phyloP scores from a whole-genome alignment of 2,113 vertebrate genomes.

The rat (Rattus norvegicus) region DNA sequence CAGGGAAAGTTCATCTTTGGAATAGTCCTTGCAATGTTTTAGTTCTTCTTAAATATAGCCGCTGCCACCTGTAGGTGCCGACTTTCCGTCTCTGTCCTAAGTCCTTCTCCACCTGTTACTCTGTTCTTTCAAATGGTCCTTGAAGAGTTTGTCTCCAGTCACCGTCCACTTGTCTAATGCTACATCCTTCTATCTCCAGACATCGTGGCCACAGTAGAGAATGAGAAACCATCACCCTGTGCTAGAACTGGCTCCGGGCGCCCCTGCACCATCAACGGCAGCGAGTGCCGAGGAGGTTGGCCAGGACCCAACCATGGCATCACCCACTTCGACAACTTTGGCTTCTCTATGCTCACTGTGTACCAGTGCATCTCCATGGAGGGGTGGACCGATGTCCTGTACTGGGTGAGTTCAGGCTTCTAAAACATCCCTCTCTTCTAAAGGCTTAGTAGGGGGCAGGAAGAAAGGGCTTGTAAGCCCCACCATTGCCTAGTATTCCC shows the following conservation, averaged over 20 bases:
- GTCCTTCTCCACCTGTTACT: neutral
- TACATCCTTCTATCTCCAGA: slow-evolving; percentile 83
- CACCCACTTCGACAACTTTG: slow-evolving; percentile 98
- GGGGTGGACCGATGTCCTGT: slow-evolving; percentile 97
- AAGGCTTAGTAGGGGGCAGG: accelerated
- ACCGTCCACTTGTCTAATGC: accelerated
- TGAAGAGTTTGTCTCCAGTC: neutral
- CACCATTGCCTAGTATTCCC: neutral
- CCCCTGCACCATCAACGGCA: slow-evolving; percentile 93
- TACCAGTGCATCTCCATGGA: slow-evolving; percentile 99
- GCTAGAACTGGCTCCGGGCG: slow-evolving; percentile 93
- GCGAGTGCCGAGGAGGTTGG: slow-evolving; percentile 93
- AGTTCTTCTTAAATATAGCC: neutral
- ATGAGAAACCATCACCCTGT: slow-evolving; percentile 93
- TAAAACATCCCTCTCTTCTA: accelerated
- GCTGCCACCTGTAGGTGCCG: no score
- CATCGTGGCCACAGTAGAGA: slow-evolving; percentile 89
- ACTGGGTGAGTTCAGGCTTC: slow-evolving; percentile 90
- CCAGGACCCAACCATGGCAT: slow-evolving; percentile 96
- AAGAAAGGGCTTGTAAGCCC: neutral
- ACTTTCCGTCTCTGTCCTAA: accelerated
- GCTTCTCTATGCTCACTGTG: slow-evolving; percentile 98
- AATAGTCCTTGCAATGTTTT: neutral
- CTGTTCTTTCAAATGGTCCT: neutral
- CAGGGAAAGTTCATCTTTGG: neutral